Percentiles rank a stretch among this genome's conserved stretches.
Conservation (phyloP, 2,888 invertebrate genomes). For the Lacanobia oleracea region DNA sequence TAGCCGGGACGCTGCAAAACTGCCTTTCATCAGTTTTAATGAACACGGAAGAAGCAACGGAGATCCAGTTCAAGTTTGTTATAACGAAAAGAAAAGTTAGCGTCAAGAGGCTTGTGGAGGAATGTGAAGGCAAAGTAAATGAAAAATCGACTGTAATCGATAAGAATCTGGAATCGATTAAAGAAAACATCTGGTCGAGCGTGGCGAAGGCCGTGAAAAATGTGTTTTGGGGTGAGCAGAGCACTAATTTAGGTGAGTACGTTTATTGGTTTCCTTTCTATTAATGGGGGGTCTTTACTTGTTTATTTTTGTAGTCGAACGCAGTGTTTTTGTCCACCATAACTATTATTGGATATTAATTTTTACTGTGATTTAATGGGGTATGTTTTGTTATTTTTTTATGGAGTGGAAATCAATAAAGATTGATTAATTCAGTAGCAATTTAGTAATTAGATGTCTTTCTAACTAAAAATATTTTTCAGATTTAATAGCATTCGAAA, state of each 20-base stretch:
- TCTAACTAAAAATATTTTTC: no score
- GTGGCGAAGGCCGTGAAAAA: constrained; percentile 85
- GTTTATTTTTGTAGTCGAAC: constrained; percentile 51
- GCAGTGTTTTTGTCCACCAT: constrained; percentile 36
- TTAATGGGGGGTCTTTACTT: constrained; percentile 53
- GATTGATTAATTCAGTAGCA: not conserved
- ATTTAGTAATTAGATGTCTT: no score
- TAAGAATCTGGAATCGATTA: constrained; percentile 72
- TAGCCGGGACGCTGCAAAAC: constrained; percentile 83
- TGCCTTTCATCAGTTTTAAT: constrained; percentile 82
- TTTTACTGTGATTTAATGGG: constrained; percentile 21
- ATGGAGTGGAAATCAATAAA: not conserved
- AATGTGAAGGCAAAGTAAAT: constrained; percentile 63
- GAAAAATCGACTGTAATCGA: constrained; percentile 73
- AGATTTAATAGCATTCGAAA: no score
- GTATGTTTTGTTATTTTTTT: not conserved
- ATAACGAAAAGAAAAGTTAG: constrained; percentile 86
- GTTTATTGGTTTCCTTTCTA: constrained; percentile 58
- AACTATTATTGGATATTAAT: constrained; percentile 37
- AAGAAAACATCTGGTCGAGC: constrained; percentile 86
- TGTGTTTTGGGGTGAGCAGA: constrained; percentile 85
- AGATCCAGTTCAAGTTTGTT: constrained; percentile 87
- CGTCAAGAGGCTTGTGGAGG: constrained; percentile 78
- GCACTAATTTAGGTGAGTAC: constrained; percentile 72
- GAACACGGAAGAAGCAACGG: constrained; percentile 84